Evolutionary conservation across 2,888 invertebrate species (phyloP).

Genomic region (Melikaiella ostensackeni): DNA sequence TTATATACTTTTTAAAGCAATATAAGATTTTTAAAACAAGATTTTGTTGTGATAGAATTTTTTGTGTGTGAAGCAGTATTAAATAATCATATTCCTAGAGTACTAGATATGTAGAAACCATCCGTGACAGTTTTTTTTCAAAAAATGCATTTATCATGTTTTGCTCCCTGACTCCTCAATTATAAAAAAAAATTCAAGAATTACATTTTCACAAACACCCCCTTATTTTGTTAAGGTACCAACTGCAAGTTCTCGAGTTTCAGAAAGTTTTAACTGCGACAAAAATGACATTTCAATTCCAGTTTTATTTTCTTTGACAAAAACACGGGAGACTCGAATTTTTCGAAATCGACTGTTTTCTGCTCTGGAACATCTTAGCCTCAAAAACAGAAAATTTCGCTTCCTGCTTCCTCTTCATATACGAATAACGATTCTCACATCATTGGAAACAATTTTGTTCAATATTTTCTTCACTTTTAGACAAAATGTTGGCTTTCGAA

Average conservation of each 20-base stretch:
- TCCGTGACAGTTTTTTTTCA: too few species aligned
- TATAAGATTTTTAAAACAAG: too few species aligned
- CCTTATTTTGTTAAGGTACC: background rate
- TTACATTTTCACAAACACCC: too few species aligned
- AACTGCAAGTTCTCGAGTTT: background rate
- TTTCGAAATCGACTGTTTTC: background rate
- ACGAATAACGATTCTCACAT: too few species aligned
- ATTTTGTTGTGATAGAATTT: too few species aligned
- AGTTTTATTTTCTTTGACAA: background rate
- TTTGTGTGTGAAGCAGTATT: too few species aligned
- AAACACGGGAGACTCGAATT: background rate
- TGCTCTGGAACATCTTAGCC: background rate
- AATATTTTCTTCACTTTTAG: background rate
- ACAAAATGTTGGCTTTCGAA: background rate
- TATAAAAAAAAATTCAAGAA: too few species aligned
- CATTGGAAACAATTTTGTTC: background rate
- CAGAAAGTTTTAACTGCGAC: background rate
- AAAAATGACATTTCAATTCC: background rate
- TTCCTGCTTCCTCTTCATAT: background rate
- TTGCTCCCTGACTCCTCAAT: too few species aligned
- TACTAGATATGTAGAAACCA: too few species aligned
- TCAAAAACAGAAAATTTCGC: background rate
- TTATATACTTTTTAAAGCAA: too few species aligned
- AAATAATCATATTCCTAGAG: too few species aligned
- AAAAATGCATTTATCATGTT: too few species aligned